Percentiles rank a stretch among this genome's conserved stretches.
Conservation (phyloP, 64 coral and sea anemone species). For the Cladopsammia gracilis region DNA sequence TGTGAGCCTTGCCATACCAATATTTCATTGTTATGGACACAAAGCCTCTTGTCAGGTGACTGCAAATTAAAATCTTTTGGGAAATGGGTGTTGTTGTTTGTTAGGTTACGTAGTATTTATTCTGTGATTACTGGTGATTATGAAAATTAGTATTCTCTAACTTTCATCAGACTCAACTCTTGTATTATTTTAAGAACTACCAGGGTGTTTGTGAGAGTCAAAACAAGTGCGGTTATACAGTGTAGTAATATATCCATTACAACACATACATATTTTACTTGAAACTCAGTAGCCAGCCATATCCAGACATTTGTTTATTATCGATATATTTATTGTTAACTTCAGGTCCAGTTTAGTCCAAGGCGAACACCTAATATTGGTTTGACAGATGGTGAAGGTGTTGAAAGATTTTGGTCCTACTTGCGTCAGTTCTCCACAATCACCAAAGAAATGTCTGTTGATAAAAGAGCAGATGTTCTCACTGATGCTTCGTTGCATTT, state of each 20-base stretch:
- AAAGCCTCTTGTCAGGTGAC: conserved; percentile 81
- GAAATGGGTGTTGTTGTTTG: not conserved
- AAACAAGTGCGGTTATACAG: too few species aligned
- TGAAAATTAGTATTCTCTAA: not conserved
- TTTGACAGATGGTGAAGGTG: conserved; percentile 84
- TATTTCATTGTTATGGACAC: conserved; percentile 92
- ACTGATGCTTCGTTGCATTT: conserved; percentile 78
- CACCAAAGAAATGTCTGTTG: conserved; percentile 75
- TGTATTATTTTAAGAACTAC: too few species aligned
- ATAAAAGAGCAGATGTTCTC: conserved; percentile 82
- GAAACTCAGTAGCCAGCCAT: not conserved
- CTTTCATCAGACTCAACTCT: too few species aligned
- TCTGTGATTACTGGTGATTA: too few species aligned
- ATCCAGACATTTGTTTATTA: not conserved
- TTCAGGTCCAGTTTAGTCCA: conserved; percentile 78
- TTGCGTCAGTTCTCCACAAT: conserved; percentile 67
- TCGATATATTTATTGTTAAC: not conserved
- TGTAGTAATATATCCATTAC: too few species aligned
- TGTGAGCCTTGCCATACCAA: conserved; percentile 67
- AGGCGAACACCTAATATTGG: conserved; percentile 58
- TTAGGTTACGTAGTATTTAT: too few species aligned
- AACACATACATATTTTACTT: too few species aligned
- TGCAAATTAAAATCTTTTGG: conserved; percentile 15
- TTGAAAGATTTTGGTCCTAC: conserved; percentile 82
- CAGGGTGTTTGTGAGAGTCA: too few species aligned